Conservation (phyloP, 2,113 vertebrate species). For the Vidua macroura region DNA sequence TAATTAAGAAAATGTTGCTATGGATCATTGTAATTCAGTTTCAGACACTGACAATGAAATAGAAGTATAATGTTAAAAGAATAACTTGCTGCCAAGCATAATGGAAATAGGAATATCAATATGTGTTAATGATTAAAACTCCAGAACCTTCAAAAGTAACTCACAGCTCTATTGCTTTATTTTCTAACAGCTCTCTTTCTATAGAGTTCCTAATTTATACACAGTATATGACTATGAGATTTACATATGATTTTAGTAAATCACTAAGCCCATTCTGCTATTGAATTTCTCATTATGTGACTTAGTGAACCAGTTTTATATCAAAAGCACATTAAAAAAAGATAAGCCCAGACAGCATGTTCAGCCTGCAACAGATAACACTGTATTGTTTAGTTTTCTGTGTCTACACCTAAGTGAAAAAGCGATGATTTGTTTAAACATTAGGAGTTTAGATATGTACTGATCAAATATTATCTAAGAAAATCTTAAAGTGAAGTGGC, state of each 20-base stretch:
- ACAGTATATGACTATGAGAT: background rate
- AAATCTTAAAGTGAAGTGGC: slow-evolving; percentile 18
- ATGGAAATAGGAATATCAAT: background rate
- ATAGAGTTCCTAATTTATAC: background rate
- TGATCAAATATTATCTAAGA: slow-evolving; percentile 47
- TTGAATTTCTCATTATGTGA: slow-evolving; percentile 13
- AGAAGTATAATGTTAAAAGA: background rate
- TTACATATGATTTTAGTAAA: slow-evolving; percentile 46
- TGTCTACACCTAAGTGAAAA: background rate
- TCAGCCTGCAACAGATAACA: background rate
- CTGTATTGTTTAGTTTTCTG: background rate
- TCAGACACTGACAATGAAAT: background rate
- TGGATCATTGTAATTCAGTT: background rate
- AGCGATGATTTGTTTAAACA: slow-evolving; percentile 34
- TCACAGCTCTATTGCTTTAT: background rate
- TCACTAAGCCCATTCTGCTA: slow-evolving; percentile 28
- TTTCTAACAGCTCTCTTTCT: background rate
- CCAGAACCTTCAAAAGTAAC: background rate
- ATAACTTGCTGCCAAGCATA: background rate
- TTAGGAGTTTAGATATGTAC: background rate
- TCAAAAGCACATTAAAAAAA: slow-evolving; percentile 43
- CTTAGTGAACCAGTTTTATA: background rate
- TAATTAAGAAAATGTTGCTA: background rate
- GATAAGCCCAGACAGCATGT: slow-evolving; percentile 17
- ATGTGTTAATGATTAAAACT: background rate